A percentile compares a stretch with the other conserved stretches of the same genome.
These are phyloP conservation scores for Tonatia bakeri DNA, from an alignment of 2,113 vertebrate genomes.

Conservation along the genomic window DNA sequence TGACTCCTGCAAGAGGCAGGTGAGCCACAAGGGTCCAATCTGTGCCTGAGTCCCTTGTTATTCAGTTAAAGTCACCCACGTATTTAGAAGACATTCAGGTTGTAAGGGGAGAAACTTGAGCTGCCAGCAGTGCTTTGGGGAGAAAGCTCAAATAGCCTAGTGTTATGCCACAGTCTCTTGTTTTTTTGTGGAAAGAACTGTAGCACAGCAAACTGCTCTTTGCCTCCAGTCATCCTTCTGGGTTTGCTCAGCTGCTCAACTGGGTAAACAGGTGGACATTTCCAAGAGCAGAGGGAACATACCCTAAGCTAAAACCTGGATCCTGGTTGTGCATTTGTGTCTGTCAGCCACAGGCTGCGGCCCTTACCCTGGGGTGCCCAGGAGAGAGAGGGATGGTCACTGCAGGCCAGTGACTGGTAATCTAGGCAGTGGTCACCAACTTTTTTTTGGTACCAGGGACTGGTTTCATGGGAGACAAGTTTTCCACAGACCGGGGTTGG, in stretches of 20 bases:
- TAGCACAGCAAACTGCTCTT: background rate
- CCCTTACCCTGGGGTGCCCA: no score
- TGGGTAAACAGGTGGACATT: background rate
- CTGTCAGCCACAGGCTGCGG: background rate
- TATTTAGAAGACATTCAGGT: background rate
- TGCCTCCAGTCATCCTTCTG: background rate
- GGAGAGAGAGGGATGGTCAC: background rate
- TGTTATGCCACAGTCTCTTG: background rate
- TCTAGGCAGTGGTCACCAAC: background rate
- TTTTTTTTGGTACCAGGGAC: no score
- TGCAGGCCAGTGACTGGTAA: background rate
- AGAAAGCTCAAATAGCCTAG: background rate
- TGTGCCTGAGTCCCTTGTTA: background rate
- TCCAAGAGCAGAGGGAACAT: background rate
- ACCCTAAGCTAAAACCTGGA: background rate
- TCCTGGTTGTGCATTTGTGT: background rate
- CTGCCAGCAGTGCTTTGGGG: background rate
- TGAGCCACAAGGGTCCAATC: background rate
- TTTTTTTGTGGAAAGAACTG: background rate
- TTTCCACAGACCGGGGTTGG: no score
- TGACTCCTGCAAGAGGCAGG: background rate
- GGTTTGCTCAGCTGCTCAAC: background rate
- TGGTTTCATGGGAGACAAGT: no score
- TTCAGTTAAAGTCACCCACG: background rate
- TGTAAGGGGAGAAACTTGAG: background rate